Evolutionary conservation across 2,888 invertebrate species (phyloP).

Genomic region (Anticlea derivata): DNA sequence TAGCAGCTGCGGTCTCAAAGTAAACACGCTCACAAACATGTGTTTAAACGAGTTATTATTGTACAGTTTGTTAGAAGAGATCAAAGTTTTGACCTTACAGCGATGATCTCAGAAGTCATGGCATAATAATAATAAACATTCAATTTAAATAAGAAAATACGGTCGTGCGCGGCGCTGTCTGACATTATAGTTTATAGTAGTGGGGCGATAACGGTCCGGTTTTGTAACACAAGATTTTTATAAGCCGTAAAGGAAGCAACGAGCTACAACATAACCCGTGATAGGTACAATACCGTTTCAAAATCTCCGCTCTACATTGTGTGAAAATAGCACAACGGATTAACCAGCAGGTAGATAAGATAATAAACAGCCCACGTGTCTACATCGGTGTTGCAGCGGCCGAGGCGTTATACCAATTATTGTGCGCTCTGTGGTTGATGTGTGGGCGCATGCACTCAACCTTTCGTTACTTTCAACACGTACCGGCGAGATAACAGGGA

Average conservation of each 20-base stretch:
- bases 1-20: slow-evolving; percentile 26
- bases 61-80: slow-evolving; percentile 28
- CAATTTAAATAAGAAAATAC: slow-evolving; percentile 38
- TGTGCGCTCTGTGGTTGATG: slow-evolving; percentile 29
- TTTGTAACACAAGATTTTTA: slow-evolving; percentile 20
- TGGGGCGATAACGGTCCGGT: slow-evolving; percentile 6
- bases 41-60: slow-evolving; percentile 25
- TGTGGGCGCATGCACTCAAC: slow-evolving; percentile 70
- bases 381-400: slow-evolving; percentile 32
- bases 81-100: slow-evolving; percentile 36
- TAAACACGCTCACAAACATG: slow-evolving; percentile 27
- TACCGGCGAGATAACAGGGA: slow-evolving; percentile 58
- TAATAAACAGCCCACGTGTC: slow-evolving; percentile 71
- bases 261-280: slow-evolving; percentile 34
- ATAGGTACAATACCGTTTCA: slow-evolving; percentile 50
- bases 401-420: slow-evolving; percentile 1
- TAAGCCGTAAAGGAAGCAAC: slow-evolving; percentile 25
- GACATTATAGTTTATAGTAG: slow-evolving; percentile 8
- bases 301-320: slow-evolving; percentile 59
- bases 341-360: slow-evolving; percentile 70
- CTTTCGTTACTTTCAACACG: slow-evolving; percentile 70
- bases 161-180: slow-evolving; percentile 11
- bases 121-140: slow-evolving; percentile 34
- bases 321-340: slow-evolving; percentile 69
- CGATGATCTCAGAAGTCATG: slow-evolving; percentile 40